phyloP scores from a whole-genome alignment of 2,888 invertebrate species.

The Plagodis dolabraria region DNA sequence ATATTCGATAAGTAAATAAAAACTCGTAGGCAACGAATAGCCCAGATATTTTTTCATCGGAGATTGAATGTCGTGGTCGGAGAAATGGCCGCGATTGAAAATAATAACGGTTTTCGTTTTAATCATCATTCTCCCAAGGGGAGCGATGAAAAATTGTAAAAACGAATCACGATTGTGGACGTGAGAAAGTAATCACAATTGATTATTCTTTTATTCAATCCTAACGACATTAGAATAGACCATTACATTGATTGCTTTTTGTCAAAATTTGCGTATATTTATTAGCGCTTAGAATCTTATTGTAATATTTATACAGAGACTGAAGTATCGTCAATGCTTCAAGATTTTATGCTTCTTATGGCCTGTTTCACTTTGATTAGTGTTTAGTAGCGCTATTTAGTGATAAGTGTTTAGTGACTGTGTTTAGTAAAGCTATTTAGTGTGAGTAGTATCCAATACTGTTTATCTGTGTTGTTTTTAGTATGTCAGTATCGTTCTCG shows the following conservation, averaged over 20 bases:
- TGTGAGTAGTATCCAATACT: too few relatives aligned
- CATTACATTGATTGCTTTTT: slow-evolving; percentile 54
- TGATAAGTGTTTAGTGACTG: too few relatives aligned
- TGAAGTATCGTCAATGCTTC: too few relatives aligned
- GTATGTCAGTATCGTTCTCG: too few relatives aligned
- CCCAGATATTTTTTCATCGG: slow-evolving; percentile 26
- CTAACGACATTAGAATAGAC: slow-evolving; percentile 52
- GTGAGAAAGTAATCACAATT: slow-evolving; percentile 82
- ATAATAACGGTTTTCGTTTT: slow-evolving; percentile 69
- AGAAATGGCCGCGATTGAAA: slow-evolving; percentile 52
- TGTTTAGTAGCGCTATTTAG: too few relatives aligned
- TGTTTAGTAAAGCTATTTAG: too few relatives aligned
- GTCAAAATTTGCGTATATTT: slow-evolving; percentile 23
- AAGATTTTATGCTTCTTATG: too few relatives aligned
- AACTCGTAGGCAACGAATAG: slow-evolving; percentile 24
- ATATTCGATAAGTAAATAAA: slow-evolving; percentile 25
- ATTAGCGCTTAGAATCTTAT: neutral
- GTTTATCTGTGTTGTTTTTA: too few relatives aligned
- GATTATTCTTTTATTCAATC: slow-evolving; percentile 76
- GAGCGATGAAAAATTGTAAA: slow-evolving; percentile 70
- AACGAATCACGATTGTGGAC: slow-evolving; percentile 79
- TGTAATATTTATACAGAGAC: too few relatives aligned
- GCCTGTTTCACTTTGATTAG: too few relatives aligned
- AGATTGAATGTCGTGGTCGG: slow-evolving; percentile 44
- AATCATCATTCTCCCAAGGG: slow-evolving; percentile 68